Evolutionary conservation across 2,888 invertebrate genomes (phyloP).

Genomic region (Trileptium ribeirensis): DNA sequence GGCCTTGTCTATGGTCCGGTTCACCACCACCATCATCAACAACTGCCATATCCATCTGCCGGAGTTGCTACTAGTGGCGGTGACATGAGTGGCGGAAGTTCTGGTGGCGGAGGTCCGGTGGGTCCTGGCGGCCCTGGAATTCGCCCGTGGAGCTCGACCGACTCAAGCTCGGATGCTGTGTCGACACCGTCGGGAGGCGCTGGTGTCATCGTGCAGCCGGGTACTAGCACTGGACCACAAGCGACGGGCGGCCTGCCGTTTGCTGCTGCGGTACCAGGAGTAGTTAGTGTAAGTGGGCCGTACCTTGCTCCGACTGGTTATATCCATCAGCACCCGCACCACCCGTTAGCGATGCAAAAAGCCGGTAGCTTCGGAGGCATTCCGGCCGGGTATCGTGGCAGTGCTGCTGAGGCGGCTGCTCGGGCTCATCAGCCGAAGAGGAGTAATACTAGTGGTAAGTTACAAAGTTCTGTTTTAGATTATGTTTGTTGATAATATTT

Average conservation of each 20-base stretch:
- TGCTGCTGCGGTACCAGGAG: not conserved
- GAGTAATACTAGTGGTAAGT: constrained; percentile 11
- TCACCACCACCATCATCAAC: too few relatives aligned
- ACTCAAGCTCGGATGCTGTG: not conserved
- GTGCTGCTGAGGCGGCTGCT: not conserved
- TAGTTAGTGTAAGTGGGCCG: not conserved
- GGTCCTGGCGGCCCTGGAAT: not conserved
- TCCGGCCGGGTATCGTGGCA: constrained; percentile 15
- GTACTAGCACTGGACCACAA: not conserved
- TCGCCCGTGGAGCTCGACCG: constrained; percentile 17
- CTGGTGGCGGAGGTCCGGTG: not conserved
- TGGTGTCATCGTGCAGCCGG: not conserved
- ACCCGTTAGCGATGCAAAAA: constrained; percentile 18
- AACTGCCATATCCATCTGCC: too few relatives aligned
- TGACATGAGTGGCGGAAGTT: not conserved
- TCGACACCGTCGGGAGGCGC: not conserved
- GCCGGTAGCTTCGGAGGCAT: constrained; percentile 27
- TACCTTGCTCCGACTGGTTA: not conserved
- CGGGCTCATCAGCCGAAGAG: not conserved
- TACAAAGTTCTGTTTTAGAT: not conserved
- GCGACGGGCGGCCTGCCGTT: not conserved
- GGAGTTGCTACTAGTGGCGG: not conserved
- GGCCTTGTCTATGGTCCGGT: not conserved
- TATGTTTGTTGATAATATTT: not conserved
- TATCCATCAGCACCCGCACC: not conserved